Base-by-base conservation (phyloP, 2,888 invertebrate species). In the Thecocarcelia acutangulata region DNA sequence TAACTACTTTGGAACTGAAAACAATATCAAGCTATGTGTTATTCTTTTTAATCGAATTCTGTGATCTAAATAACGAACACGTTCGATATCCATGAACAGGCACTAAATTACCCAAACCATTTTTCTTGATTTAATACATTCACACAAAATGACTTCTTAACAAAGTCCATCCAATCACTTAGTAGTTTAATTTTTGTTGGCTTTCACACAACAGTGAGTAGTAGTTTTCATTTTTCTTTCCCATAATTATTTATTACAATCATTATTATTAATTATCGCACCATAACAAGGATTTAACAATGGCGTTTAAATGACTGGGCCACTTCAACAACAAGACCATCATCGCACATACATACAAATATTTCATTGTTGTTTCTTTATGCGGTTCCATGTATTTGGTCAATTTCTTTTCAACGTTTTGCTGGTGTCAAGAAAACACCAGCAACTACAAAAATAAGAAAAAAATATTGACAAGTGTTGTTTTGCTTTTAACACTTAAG, bases 201-300 rank as follows among this genome's bases (percentile, higher is more conserved):
- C 28, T 21, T 13, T 50, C 48, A 33, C n/a, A 12, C 52, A 56
- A 12, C 46, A 24, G 50, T 50, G 61, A 44, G n/a, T 19, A 42
- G 50, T 44, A n/a, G n/a, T 58, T 33, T 69, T 69, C 9, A 1
- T 19, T n/a, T 24, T 59, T 44, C 8, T 37, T 37, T 19, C 12
- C 12, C 12, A 50, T 17, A 8, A 12, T 56, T 73, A 56, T 68
- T 74, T 80, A 68, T 63, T 69, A 75, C 44, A 74, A 75, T 80
- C 74, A 80, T 74, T 80, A 69, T 74, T 69, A 80, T 69, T 80
- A 80, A 80, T 80, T 80, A 80, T 80, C 59, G 40, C 69, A 63
- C 80, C 69, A 74, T 69, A 80, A 80, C 69, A 74, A 80, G 63
- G 75, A 58, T 44, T 68, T 15, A 74, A 75, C 69, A 69, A 69